These are phyloP conservation scores for Poecilia wingei DNA, from an alignment of 2,797 vertebrate species.

Conservation along the genomic window DNA sequence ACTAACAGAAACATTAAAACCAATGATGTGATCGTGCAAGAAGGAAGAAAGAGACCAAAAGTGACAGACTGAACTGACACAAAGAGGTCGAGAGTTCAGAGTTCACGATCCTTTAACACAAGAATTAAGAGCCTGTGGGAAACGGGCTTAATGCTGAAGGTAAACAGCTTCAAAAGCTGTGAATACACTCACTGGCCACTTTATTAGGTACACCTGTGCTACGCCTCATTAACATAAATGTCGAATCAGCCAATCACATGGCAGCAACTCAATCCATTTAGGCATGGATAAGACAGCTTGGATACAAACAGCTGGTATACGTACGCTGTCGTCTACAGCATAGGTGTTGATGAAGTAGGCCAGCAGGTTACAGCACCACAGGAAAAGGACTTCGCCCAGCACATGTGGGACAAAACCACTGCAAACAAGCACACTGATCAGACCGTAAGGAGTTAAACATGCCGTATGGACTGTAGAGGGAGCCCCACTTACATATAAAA, in stretches of 20 bases:
- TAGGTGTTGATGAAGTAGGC: conserved; percentile 91
- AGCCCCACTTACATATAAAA: conserved; percentile 87
- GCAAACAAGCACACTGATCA: conserved; percentile 63
- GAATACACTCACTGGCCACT: no score
- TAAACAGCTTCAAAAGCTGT: background rate
- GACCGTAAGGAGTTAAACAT: background rate
- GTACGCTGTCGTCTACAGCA: conserved; percentile 88
- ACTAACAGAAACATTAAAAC: background rate
- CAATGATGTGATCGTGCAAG: background rate
- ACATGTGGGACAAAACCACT: conserved; percentile 88
- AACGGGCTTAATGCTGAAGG: background rate
- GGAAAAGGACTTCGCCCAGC: conserved; percentile 88
- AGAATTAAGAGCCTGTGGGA: background rate
- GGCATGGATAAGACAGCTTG: background rate
- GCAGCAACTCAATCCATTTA: no score
- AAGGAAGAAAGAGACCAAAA: background rate
- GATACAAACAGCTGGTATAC: conserved; percentile 50
- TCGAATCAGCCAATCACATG: no score
- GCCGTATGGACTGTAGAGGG: background rate
- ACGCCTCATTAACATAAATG: no score
- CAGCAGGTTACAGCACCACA: conserved; percentile 91
- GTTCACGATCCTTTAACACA: background rate
- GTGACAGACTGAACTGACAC: background rate
- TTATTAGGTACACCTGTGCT: no score
- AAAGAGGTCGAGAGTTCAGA: background rate